These are phyloP conservation scores for Cryptus armator DNA, from an alignment of 2,888 invertebrate species.

Conservation along the genomic window DNA sequence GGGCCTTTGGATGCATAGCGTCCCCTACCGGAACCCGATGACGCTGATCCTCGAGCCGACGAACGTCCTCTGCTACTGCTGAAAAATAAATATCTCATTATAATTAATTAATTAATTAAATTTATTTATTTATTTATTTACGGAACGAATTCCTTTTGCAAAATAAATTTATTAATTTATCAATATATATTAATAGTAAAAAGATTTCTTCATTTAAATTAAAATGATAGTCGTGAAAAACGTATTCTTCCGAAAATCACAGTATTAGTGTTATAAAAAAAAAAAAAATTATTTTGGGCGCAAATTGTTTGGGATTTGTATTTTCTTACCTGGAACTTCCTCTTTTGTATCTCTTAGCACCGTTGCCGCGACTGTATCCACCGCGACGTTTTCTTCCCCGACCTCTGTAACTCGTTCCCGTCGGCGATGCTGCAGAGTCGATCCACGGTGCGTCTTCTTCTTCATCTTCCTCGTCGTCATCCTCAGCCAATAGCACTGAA, in stretches of 20 bases:
- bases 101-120: too few relatives aligned
- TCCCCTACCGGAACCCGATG: conserved; percentile 54
- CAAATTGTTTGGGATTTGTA: neutral
- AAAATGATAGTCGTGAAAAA: too few relatives aligned
- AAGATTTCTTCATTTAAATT: too few relatives aligned
- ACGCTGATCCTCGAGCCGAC: conserved; percentile 61
- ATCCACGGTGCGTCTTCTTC: conserved; percentile 70
- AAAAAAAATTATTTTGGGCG: neutral
- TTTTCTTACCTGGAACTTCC: conserved; percentile 51
- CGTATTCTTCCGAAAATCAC: too few relatives aligned
- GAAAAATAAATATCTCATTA: neutral
- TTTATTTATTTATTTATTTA: too few relatives aligned
- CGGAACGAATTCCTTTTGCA: too few relatives aligned
- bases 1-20: conserved; percentile 68
- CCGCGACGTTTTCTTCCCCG: conserved; percentile 79
- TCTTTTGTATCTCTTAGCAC: conserved; percentile 62
- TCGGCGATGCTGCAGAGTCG: conserved; percentile 59
- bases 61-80: conserved; percentile 46
- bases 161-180: too few relatives aligned
- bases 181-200: too few relatives aligned
- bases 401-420: conserved; percentile 38
- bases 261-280: neutral
- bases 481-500: conserved; percentile 69
- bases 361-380: conserved; percentile 40
- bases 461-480: conserved; percentile 84